These are phyloP conservation scores for Zapus hudsonius DNA, from an alignment of 2,113 vertebrate species.

Conservation along the genomic window DNA sequence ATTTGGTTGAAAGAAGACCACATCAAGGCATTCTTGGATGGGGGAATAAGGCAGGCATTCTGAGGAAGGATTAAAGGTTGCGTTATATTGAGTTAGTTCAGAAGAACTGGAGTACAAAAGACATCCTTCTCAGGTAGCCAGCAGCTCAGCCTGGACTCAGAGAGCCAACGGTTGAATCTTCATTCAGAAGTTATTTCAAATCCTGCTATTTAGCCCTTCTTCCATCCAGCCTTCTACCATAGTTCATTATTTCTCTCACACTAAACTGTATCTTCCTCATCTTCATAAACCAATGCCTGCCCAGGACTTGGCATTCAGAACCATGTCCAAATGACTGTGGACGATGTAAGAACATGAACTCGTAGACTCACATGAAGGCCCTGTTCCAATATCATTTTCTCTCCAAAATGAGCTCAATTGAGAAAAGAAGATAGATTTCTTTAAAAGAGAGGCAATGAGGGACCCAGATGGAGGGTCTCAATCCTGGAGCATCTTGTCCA, in stretches of 20 bases:
- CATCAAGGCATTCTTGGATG: constrained; percentile 22
- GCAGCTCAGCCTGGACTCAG: neutral
- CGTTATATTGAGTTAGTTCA: neutral
- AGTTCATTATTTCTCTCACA: constrained; percentile 54
- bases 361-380: neutral
- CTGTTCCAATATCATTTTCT: neutral
- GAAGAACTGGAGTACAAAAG: constrained; percentile 31
- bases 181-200: constrained; percentile 53
- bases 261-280: constrained; percentile 52
- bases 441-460: constrained; percentile 15
- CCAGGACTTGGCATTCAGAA: constrained; percentile 5
- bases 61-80: constrained; percentile 2
- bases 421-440: constrained; percentile 37
- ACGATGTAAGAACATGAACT: constrained; percentile 15
- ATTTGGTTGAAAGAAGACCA: constrained; percentile 12
- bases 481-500: neutral
- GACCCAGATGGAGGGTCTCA: neutral
- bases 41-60: constrained; percentile 14
- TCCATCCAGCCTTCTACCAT: constrained; percentile 31
- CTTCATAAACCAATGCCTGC: constrained; percentile 35
- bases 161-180: neutral
- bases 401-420: neutral
- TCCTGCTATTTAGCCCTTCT: constrained; percentile 13
- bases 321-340: neutral
- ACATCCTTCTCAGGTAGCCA: neutral